Conservation (phyloP, 1,140 invertebrate genomes). For the Aphelenchoides besseyi region DNA sequence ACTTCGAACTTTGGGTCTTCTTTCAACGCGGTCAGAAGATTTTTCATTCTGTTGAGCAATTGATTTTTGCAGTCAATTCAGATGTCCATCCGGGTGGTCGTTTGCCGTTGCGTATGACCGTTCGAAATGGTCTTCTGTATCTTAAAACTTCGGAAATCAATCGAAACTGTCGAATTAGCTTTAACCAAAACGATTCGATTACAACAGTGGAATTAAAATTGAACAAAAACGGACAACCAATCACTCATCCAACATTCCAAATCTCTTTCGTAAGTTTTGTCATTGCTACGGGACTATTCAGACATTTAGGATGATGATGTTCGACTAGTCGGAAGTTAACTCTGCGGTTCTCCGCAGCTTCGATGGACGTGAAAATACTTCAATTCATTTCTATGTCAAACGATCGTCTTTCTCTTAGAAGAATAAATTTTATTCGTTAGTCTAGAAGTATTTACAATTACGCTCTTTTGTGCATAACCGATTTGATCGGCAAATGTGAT, state of each 20-base stretch:
- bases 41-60: background rate
- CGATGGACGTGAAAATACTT: too few relatives aligned
- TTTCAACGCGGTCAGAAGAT: background rate
- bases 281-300: background rate
- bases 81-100: background rate
- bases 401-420: background rate
- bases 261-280: background rate
- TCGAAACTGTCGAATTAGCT: background rate
- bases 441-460: background rate
- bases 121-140: background rate
- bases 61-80: background rate
- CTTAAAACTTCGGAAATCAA: background rate
- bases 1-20: background rate
- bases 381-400: background rate
- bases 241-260: background rate
- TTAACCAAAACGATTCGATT: background rate
- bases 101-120: background rate
- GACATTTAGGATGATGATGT: background rate
- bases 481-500: background rate
- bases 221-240: background rate
- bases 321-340: too few relatives aligned
- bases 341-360: too few relatives aligned
- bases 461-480: background rate
- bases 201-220: background rate
- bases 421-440: background rate